Evolutionary conservation across 2,113 vertebrate genomes (phyloP).

Genomic region (Kryptolebias marmoratus): DNA sequence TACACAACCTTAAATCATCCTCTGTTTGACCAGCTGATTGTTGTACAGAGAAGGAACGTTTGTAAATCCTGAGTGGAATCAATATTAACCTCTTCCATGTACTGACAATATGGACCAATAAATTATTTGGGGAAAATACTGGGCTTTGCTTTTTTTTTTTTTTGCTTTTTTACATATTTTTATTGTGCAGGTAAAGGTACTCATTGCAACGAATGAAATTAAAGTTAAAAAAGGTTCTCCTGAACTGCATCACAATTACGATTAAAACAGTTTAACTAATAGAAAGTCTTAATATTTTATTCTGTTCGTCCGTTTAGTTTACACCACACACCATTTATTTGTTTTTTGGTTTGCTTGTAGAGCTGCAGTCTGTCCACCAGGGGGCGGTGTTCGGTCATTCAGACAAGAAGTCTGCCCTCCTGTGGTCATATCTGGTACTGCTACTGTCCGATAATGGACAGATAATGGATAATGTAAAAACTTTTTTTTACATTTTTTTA

Average conservation of each 20-base stretch:
- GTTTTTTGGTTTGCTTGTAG: neutral
- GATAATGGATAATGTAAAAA: neutral
- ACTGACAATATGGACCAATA: slow-evolving; percentile 52
- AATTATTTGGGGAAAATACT: slow-evolving; percentile 55
- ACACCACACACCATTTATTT: too few relatives aligned
- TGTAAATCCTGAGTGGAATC: slow-evolving; percentile 40
- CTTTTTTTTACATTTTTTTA: neutral
- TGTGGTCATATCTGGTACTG: slow-evolving; percentile 14
- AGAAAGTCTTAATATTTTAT: too few relatives aligned
- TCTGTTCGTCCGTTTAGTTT: too few relatives aligned
- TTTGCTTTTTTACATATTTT: too few relatives aligned
- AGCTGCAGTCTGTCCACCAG: neutral
- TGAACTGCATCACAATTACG: too few relatives aligned
- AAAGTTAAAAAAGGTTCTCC: too few relatives aligned
- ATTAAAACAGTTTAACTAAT: too few relatives aligned
- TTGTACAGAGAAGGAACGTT: slow-evolving; percentile 35
- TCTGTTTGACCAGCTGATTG: slow-evolving; percentile 60
- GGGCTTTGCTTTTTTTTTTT: neutral
- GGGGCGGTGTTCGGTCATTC: neutral
- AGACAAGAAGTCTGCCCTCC: neutral
- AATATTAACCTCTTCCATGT: slow-evolving; percentile 53
- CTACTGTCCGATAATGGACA: accelerated
- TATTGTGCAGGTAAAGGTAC: too few relatives aligned
- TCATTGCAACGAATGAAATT: too few relatives aligned
- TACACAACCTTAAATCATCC: neutral